Base-by-base conservation (phyloP, 2,888 invertebrate species). In the Stenotaenia linearis region DNA sequence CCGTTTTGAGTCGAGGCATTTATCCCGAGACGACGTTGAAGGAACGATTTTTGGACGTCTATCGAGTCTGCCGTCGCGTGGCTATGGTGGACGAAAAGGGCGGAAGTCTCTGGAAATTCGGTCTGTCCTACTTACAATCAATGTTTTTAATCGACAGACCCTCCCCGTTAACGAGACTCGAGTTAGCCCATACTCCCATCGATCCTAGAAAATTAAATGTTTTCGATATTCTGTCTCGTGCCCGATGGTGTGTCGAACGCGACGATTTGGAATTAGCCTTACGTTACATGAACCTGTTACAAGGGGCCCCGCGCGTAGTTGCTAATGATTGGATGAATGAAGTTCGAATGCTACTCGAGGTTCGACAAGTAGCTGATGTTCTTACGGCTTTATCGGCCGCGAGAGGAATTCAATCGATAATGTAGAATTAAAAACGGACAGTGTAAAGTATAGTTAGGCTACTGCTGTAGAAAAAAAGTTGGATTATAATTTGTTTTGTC, bases 351-450 rank as follows among this genome's bases (percentile, higher is more conserved):
- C 90, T 94, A 82, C 88, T 98, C 82, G 97, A 97, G 88, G 93
- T 95, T 10, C 90, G 93, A 85, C 96, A 96, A 86, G 96, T 96
- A 12, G 94, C 96, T 10, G 92, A 94, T 84, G 93, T 94, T 0
- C 88, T 98, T 32, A 89, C 97, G 85, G 94, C 97, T 0, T 94
- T 96, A 85, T 96, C 96, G 4, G 91, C 93, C 0, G 92, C 95
- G 0, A 90, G 91, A 82, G 92, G 91, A 74, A 75, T 79, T n/a
- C 80, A 79, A 21, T 69, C 74, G 18, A 50, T 50, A 61, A 50
- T 50, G 21, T 50, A 50, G 50, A 50, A 50, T 50, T 32, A 50
- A 18, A 18, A 50, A 18, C n/a, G 3, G 50, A 50, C 50, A 50
- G 18, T 5, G 21, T 50, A 50, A 50, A 18, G 7, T 50, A 18